phyloP scores from a whole-genome alignment of 2,113 vertebrate genomes.

The Chinchilla lanigera region DNA sequence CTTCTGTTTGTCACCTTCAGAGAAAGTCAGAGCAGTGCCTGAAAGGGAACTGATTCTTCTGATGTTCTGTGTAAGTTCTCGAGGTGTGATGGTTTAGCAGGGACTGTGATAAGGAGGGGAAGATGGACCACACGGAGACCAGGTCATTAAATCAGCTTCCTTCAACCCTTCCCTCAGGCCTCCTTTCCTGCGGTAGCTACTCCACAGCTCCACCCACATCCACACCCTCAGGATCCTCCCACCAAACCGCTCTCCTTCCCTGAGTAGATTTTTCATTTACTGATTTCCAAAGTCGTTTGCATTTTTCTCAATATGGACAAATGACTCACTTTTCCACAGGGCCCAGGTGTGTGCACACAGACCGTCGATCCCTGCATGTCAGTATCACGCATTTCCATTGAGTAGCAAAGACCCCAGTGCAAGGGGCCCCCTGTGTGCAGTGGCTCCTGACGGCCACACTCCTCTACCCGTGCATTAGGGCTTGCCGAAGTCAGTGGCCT shows the following conservation, averaged over 20 bases:
- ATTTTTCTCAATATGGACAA: not conserved
- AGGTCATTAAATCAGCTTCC: too few relatives aligned
- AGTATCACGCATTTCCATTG: accelerated
- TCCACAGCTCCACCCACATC: too few relatives aligned
- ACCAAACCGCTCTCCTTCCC: not conserved
- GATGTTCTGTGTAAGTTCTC: not conserved
- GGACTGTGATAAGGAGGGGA: not conserved
- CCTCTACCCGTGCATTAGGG: accelerated
- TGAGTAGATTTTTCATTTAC: not conserved
- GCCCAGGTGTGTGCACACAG: accelerated
- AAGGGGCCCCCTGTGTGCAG: accelerated
- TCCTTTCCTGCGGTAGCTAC: not conserved
- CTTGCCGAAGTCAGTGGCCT: too few relatives aligned
- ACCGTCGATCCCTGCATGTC: accelerated
- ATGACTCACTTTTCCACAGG: accelerated
- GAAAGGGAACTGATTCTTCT: not conserved
- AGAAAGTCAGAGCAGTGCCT: not conserved
- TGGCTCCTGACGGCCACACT: accelerated
- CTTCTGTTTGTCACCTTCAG: not conserved
- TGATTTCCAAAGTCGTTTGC: not conserved
- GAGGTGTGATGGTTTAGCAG: not conserved
- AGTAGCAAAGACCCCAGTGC: accelerated
- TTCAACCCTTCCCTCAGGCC: not conserved
- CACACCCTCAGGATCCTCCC: accelerated
- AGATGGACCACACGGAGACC: accelerated